Conservation (phyloP, 2,113 vertebrate genomes). For the Neolamprologus fasciatus region DNA sequence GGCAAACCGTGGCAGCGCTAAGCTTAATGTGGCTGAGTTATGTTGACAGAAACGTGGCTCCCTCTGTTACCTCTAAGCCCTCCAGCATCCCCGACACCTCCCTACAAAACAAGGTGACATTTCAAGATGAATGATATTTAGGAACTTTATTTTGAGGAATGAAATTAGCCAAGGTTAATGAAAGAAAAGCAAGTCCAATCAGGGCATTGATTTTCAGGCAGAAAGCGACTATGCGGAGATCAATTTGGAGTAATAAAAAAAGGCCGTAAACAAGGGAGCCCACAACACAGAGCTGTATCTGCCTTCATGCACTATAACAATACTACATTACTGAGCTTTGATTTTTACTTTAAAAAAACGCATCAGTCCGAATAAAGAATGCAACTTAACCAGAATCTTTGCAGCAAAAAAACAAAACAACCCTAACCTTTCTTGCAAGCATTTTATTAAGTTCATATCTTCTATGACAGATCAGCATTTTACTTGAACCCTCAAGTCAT, state of each 20-base stretch:
- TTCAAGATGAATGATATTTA: conserved; percentile 43
- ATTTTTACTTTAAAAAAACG: background rate
- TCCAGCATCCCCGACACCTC: background rate
- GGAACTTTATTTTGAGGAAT: conserved; percentile 35
- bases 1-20: background rate
- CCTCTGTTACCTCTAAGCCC: background rate
- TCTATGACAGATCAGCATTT: background rate
- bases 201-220: conserved; percentile 54
- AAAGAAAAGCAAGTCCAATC: conserved; percentile 48
- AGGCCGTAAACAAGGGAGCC: conserved; percentile 24
- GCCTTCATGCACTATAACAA: background rate
- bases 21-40: conserved; percentile 32
- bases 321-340: background rate
- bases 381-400: background rate
- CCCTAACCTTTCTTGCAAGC: background rate
- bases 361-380: background rate
- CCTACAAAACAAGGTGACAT: conserved; percentile 20
- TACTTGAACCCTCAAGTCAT: conserved; percentile 30
- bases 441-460: background rate
- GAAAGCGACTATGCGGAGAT: conserved; percentile 26
- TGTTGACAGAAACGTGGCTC: conserved; percentile 28
- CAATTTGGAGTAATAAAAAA: conserved; percentile 35
- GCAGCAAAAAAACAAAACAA: accelerated
- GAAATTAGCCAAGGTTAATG: conserved; percentile 49
- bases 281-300: background rate